Base-by-base conservation (phyloP, 1,140 invertebrate species). In the Orchestia grillus region DNA sequence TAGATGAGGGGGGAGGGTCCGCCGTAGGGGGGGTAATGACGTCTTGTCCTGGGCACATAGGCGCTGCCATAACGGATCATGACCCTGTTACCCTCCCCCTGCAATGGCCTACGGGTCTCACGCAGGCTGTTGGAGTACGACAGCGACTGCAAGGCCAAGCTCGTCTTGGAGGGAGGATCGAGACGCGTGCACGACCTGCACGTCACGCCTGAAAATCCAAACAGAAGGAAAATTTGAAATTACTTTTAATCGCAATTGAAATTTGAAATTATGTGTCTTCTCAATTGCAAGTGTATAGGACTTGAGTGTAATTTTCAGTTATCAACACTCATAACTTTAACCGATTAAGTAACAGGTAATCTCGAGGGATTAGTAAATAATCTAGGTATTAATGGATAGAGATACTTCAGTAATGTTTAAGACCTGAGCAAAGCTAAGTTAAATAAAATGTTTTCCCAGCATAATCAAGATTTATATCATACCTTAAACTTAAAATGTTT, bases 51-150 rank as follows among this genome's bases (percentile, higher is more conserved):
- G 43, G 92, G 92, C 43, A 94, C 92, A n/a, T 45, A 94, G 15
- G 43, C 44, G 40, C 92, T 94, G 92, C 43, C 92, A 44, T 94
- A 94, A 40, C 92, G 92, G 44, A 94, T 45, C 92, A 94, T 94
- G 43, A 94, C 92, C 15, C 41, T 44, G 92, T 45, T 94, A 40
- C 92, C 8, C 8, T 47, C 92, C 19, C 43, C 92, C 0, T 77
- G 62, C 28, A 36, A 77, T 0, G 19, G 40, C 0, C 44, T 42
- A 40, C 92, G 92, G 19, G 16, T n/a, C 44, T 94, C 44, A 15
- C 92, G 43, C 3, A 40, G 44, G 44, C 92, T 94, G 92, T 44
- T 45, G 6, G 92, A 40, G 92, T 94, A 94, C 36, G 43, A 47
- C 44, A 94, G 92, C 6, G 92, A 45, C 92, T 94, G 92, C 92